Evolutionary conservation across 2,888 invertebrate genomes (phyloP).

Genomic region (Platycnemis pennipes): DNA sequence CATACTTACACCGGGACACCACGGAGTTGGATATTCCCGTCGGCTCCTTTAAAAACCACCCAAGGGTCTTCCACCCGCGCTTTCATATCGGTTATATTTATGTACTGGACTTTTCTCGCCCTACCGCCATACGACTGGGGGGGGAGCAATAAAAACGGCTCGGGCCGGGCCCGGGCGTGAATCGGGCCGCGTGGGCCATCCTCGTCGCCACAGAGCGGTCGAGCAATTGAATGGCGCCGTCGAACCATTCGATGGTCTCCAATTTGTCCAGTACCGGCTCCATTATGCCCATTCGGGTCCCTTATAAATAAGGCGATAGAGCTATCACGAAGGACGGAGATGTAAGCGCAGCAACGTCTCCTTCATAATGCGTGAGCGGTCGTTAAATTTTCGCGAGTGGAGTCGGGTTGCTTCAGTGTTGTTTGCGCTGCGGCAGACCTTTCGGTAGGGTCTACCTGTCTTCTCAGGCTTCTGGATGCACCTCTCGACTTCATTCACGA

Average conservation of each 20-base stretch:
- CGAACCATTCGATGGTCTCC: background rate
- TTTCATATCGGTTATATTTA: slow-evolving; percentile 22
- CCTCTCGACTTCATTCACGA: too few species aligned
- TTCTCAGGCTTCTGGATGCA: too few species aligned
- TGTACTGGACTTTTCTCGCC: slow-evolving; percentile 10
- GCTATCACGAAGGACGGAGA: background rate
- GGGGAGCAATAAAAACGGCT: background rate
- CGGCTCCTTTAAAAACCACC: background rate
- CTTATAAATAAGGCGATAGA: background rate
- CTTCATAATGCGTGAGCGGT: background rate
- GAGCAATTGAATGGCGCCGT: background rate
- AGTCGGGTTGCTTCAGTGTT: background rate
- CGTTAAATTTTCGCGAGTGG: background rate
- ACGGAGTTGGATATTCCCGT: background rate
- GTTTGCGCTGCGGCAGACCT: background rate
- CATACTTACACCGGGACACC: background rate
- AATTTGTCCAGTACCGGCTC: background rate
- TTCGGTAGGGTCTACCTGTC: background rate
- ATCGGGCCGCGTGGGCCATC: background rate
- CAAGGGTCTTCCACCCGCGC: background rate
- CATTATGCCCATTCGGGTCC: background rate
- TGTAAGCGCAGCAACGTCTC: background rate
- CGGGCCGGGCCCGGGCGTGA: background rate
- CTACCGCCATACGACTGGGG: background rate
- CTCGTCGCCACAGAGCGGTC: background rate